Conservation (phyloP, 1,140 invertebrate species). For the Tetramorium alpestre region DNA sequence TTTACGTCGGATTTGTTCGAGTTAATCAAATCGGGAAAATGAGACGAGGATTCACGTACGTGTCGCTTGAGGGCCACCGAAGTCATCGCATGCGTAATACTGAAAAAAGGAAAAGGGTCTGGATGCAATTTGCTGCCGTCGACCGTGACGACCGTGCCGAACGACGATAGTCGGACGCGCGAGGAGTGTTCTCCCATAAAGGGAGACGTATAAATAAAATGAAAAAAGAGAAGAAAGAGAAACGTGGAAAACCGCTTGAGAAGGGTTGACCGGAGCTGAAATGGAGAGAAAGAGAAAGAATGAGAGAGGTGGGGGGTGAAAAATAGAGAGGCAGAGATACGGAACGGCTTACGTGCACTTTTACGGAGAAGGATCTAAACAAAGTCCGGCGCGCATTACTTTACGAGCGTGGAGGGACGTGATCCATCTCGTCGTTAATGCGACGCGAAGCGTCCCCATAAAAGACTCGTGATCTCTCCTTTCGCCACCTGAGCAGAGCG, state of each 20-base stretch:
- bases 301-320: conserved; percentile 40
- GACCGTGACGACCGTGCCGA: conserved; percentile 52
- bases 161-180: conserved; percentile 40
- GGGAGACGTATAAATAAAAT: conserved; percentile 48
- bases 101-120: conserved; percentile 36
- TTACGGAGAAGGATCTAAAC: conserved; percentile 73
- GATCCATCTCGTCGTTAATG: conserved; percentile 82
- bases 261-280: conserved; percentile 3
- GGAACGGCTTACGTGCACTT: conserved; percentile 76
- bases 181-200: conserved; percentile 50
- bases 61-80: conserved; percentile 20
- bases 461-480: conserved; percentile 68
- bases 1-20: conserved; percentile 34
- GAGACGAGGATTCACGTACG: conserved; percentile 41
- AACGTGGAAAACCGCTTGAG: conserved; percentile 12
- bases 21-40: conserved; percentile 55
- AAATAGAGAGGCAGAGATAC: conserved; percentile 51
- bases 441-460: conserved; percentile 76
- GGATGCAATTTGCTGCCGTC: conserved; percentile 57
- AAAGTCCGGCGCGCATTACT: conserved; percentile 79
- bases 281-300: conserved; percentile 38
- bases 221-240: conserved; percentile 45
- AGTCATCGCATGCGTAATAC: conserved; percentile 53
- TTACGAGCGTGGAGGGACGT: conserved; percentile 81
- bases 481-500: conserved; percentile 41